Conservation (phyloP, 1,140 invertebrate species). For the Drosophila saltans region DNA sequence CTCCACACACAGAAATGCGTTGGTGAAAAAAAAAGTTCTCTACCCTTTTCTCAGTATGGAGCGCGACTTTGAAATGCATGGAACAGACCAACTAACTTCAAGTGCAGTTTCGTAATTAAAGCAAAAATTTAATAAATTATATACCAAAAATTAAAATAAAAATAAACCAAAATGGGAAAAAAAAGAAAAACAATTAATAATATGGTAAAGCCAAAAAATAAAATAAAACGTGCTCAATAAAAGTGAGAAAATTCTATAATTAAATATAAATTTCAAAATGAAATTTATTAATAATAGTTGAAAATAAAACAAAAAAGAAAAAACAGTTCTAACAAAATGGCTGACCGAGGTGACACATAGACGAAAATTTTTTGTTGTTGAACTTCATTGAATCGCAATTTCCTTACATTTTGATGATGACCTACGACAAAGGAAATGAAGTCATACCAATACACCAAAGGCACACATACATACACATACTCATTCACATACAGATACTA, state of each 20-base stretch:
- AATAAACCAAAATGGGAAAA: not conserved
- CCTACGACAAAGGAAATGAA: slow-evolving; percentile 83
- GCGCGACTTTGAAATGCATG: slow-evolving; percentile 79
- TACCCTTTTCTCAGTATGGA: slow-evolving; percentile 81
- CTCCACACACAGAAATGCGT: slow-evolving; percentile 37
- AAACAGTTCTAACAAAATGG: slow-evolving; percentile 8
- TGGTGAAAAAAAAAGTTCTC: slow-evolving; percentile 76
- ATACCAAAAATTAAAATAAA: slow-evolving; percentile 6
- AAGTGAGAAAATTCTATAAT: not conserved
- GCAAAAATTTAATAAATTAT: slow-evolving; percentile 15
- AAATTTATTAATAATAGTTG: not conserved
- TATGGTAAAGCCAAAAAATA: not conserved
- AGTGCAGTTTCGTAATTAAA: slow-evolving; percentile 32
- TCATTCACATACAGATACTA: slow-evolving; percentile 23
- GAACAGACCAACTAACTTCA: slow-evolving; percentile 28
- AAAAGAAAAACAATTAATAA: not conserved
- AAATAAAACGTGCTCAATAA: not conserved
- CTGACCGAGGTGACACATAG: not conserved
- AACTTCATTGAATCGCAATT: slow-evolving; percentile 57
- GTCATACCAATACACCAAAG: slow-evolving; percentile 70
- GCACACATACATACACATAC: slow-evolving; percentile 18
- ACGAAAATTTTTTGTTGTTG: not conserved
- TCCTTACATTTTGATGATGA: slow-evolving; percentile 76
- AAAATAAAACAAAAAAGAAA: not conserved
- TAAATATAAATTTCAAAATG: not conserved